Evolutionary conservation across 92 coral and sea anemone species (phyloP).

Genomic region (Umimayanthus kanabou): DNA sequence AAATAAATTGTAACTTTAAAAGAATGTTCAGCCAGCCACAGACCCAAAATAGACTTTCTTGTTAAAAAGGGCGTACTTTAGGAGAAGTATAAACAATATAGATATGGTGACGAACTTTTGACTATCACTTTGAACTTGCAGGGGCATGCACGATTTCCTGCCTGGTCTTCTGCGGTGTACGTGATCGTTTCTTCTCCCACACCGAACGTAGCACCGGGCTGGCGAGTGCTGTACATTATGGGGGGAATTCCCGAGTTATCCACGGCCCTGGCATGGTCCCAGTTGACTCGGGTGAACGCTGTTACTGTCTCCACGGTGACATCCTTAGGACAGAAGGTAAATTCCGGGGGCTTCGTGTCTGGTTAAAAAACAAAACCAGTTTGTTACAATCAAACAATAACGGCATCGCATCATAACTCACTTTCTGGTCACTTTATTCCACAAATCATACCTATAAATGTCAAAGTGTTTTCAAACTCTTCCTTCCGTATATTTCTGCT

Average conservation of each 20-base stretch:
- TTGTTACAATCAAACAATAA: too few species aligned
- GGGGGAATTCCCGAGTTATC: constrained; percentile 17
- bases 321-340: constrained; percentile 3
- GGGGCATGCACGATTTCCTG: constrained; percentile 3
- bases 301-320: neutral
- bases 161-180: constrained; percentile 6
- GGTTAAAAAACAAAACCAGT: neutral
- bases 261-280: neutral
- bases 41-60: neutral
- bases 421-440: too few species aligned
- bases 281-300: neutral
- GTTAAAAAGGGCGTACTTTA: neutral
- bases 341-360: neutral
- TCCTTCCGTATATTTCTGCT: too few species aligned
- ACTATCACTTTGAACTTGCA: constrained; percentile 14
- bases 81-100: neutral
- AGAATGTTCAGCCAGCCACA: too few species aligned
- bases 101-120: neutral
- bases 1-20: too few species aligned
- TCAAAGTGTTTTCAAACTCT: too few species aligned
- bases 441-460: too few species aligned
- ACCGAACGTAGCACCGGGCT: neutral
- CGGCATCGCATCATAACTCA: too few species aligned
- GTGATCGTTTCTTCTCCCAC: neutral
- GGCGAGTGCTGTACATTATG: neutral